Conservation (phyloP, 2,888 invertebrate species). For the Drosophila fungiperda region DNA sequence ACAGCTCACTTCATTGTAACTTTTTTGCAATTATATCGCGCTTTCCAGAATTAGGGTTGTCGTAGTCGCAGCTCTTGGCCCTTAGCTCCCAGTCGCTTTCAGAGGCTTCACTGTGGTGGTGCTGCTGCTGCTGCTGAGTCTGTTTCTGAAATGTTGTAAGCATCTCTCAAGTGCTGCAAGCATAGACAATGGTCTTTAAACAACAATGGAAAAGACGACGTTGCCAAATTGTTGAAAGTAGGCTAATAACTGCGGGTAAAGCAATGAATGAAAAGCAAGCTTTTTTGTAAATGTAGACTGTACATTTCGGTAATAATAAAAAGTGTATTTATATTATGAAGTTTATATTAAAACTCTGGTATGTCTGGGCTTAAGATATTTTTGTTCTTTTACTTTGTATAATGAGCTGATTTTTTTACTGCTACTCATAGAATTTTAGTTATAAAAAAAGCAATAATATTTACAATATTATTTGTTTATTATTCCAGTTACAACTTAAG, state of each 20-base stretch:
- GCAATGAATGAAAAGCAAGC: conserved; percentile 7
- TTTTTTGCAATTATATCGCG: conserved; percentile 68
- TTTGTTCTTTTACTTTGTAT: neutral
- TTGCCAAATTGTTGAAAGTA: conserved; percentile 60
- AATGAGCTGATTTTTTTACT: no score
- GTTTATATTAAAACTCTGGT: neutral
- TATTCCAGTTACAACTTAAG: neutral
- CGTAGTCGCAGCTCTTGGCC: conserved; percentile 25
- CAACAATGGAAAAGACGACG: conserved; percentile 53
- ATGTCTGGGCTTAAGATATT: neutral
- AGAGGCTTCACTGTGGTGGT: conserved; percentile 22
- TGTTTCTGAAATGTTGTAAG: conserved; percentile 68
- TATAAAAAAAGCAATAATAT: neutral
- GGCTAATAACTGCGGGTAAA: conserved; percentile 65
- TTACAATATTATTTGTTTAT: neutral
- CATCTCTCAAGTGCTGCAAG: conserved; percentile 55
- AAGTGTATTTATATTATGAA: conserved; percentile 2
- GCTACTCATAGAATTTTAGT: neutral
- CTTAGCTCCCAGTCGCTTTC: conserved; percentile 9
- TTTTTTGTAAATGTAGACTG: conserved; percentile 5
- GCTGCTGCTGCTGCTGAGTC: conserved; percentile 20
- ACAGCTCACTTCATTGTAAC: conserved; percentile 46
- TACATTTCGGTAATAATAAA: conserved; percentile 2
- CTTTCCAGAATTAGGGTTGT: conserved; percentile 51
- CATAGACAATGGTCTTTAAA: conserved; percentile 51